Evolutionary conservation across 2,888 invertebrate genomes (phyloP).

Genomic region (Apotomis turbidana): DNA sequence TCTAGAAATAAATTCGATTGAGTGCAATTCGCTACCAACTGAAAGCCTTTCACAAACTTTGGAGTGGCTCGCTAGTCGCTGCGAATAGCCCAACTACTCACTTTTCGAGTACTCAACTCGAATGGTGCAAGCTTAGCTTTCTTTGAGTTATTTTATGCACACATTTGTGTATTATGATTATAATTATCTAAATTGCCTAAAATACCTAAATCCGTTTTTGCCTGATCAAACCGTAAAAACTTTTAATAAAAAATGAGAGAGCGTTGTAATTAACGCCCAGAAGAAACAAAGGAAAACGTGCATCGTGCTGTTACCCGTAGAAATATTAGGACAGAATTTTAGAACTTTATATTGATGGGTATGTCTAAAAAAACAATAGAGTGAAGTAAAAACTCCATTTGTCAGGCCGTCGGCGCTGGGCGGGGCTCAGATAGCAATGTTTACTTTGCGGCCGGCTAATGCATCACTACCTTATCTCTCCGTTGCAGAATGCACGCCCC

Average conservation of each 20-base stretch:
- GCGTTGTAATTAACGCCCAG: too few species aligned
- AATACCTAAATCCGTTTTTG: too few species aligned
- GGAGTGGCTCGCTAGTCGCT: conserved; percentile 8
- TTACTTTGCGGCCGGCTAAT: conserved; percentile 41
- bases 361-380: not conserved
- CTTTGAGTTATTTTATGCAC: conserved; percentile 26
- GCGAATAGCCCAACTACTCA: conserved; percentile 29
- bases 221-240: too few species aligned
- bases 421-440: conserved; percentile 40
- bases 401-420: conserved; percentile 29
- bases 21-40: not conserved
- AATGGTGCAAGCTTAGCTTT: conserved; percentile 22
- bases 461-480: conserved; percentile 42
- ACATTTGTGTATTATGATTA: too few species aligned
- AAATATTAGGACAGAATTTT: too few species aligned
- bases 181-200: too few species aligned
- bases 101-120: conserved; percentile 19
- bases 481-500: conserved; percentile 37
- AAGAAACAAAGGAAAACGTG: too few species aligned
- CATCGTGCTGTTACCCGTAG: not conserved
- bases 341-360: too few species aligned
- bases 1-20: conserved; percentile 2
- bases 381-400: conserved; percentile 4
- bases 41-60: conserved; percentile 29
- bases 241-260: too few species aligned